phyloP scores from a whole-genome alignment of 2,888 invertebrate genomes.

The Globia sparganii region DNA sequence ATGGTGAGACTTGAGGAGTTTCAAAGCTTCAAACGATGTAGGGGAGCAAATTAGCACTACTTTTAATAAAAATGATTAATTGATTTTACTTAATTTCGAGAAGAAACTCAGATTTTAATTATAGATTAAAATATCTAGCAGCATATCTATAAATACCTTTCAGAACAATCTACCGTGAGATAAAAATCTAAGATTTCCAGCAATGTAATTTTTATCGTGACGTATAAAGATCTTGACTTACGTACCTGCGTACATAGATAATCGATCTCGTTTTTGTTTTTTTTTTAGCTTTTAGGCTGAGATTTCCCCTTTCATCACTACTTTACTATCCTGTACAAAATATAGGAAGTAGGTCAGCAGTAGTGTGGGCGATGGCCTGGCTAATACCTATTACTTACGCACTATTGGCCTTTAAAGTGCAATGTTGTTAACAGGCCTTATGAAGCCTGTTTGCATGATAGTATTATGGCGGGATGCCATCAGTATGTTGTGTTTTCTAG shows the following conservation, averaged over 20 bases:
- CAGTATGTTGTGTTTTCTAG: background rate
- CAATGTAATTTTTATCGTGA: background rate
- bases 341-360: constrained; percentile 36
- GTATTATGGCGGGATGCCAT: background rate
- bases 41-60: background rate
- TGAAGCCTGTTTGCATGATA: background rate
- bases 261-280: background rate
- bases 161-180: background rate
- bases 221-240: constrained; percentile 13
- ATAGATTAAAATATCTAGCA: background rate
- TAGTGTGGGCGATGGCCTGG: constrained; percentile 8
- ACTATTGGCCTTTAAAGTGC: constrained; percentile 26
- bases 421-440: constrained; percentile 6
- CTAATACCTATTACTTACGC: constrained; percentile 34
- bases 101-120: background rate
- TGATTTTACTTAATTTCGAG: background rate
- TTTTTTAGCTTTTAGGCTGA: background rate
- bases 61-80: background rate
- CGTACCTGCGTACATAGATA: constrained; percentile 1
- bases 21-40: background rate
- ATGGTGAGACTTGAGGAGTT: background rate
- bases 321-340: background rate
- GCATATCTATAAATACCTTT: background rate
- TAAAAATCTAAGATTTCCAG: background rate
- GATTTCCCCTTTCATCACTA: background rate